Percentiles rank a stretch among this genome's conserved stretches.
phyloP scores from a whole-genome alignment of 2,888 invertebrate genomes.

The Hirtodrosophila duncani region DNA sequence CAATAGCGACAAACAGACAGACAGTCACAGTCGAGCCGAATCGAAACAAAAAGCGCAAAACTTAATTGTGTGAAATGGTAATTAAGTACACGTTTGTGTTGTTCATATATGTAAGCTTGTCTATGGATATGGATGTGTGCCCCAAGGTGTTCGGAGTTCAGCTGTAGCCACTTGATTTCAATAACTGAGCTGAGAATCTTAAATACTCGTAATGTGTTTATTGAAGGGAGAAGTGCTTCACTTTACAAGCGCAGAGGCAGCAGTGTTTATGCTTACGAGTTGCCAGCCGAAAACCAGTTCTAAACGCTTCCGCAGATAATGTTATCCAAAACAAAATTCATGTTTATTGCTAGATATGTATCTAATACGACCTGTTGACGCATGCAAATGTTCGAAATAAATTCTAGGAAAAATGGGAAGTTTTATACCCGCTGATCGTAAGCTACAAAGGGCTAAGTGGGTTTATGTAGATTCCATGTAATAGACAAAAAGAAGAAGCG shows the following conservation, averaged over 20 bases:
- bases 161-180: not conserved
- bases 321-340: conserved; percentile 16
- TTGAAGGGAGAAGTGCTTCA: too few species aligned
- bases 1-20: not conserved
- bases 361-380: too few species aligned
- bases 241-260: too few species aligned
- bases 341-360: conserved; percentile 1
- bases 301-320: conserved; percentile 5
- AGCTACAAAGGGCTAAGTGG: too few species aligned
- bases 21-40: conserved; percentile 4
- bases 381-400: too few species aligned
- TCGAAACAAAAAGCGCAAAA: conserved; percentile 9
- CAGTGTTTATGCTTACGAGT: too few species aligned
- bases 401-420: too few species aligned
- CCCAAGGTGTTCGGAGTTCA: too few species aligned
- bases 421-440: too few species aligned
- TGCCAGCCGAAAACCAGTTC: conserved; percentile 37
- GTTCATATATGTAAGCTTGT: conserved; percentile 1
- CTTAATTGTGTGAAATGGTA: conserved; percentile 48
- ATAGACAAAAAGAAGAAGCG: too few species aligned
- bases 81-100: conserved; percentile 27
- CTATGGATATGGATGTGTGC: conserved; percentile 2
- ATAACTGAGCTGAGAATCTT: conserved; percentile 21
- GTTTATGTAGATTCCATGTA: too few species aligned
- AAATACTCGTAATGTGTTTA: not conserved